Percentiles rank a stretch among this genome's conserved stretches.
Evolutionary conservation across 2,888 invertebrate species (phyloP).

Genomic region (Caenorhabditis afra): DNA sequence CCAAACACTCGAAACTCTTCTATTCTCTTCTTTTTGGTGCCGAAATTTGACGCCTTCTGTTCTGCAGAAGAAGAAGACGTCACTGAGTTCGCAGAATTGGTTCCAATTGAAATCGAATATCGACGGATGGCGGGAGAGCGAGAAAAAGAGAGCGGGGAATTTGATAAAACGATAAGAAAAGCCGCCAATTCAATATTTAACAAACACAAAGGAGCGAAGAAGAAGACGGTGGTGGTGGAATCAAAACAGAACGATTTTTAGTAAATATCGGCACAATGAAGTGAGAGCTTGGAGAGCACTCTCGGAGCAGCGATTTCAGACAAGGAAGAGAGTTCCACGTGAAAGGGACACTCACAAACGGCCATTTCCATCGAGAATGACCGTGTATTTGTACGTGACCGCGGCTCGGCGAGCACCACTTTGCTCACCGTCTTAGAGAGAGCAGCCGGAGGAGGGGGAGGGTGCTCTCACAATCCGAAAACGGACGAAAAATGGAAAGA

Average conservation of each 20-base stretch:
- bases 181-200: constrained; percentile 21
- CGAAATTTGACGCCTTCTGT: constrained; percentile 38
- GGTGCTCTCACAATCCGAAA: constrained; percentile 4
- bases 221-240: no score
- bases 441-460: no score
- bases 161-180: constrained; percentile 31
- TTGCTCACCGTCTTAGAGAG: constrained; percentile 45
- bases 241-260: constrained; percentile 43
- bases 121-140: background rate
- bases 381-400: constrained; percentile 52
- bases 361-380: no score
- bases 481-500: constrained; percentile 17
- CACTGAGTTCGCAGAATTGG: background rate
- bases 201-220: constrained; percentile 24
- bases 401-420: constrained; percentile 8
- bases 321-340: constrained; percentile 8
- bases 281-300: constrained; percentile 10
- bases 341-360: no score
- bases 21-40: no score
- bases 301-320: no score
- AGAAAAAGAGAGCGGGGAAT: constrained; percentile 8
- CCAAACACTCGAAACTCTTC: constrained; percentile 9
- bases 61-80: constrained; percentile 14
- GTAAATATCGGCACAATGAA: constrained; percentile 20
- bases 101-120: background rate